Percentiles rank a stretch among this genome's conserved stretches.
phyloP scores from a whole-genome alignment of 2,888 invertebrate genomes.

The Diaperis boleti region DNA sequence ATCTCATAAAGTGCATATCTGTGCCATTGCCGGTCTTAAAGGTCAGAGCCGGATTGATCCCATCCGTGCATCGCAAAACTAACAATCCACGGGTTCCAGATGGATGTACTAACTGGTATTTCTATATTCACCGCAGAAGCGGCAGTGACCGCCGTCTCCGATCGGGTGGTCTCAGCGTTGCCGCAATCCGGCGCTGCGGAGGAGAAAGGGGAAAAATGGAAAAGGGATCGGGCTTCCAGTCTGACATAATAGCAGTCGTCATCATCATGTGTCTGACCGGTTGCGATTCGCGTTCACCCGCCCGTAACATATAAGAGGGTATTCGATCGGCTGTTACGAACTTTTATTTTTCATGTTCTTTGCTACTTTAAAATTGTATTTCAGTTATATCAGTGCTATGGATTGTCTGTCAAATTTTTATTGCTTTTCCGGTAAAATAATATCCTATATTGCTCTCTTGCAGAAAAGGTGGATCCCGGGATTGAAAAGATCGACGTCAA shows the following conservation, averaged over 20 bases:
- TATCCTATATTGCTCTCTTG: slow-evolving; percentile 32
- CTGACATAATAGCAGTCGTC: slow-evolving; percentile 57
- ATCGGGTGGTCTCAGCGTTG: no score
- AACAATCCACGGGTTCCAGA: no score
- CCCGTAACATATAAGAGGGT: slow-evolving; percentile 54
- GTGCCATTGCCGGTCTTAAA: no score
- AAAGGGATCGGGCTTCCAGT: slow-evolving; percentile 46
- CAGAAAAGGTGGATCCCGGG: slow-evolving; percentile 31
- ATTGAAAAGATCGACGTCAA: slow-evolving; percentile 25
- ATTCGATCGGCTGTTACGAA: slow-evolving; percentile 51
- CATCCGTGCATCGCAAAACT: no score
- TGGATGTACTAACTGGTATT: no score
- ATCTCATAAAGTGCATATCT: slow-evolving; percentile 42
- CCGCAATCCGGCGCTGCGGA: neutral
- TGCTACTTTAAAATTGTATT: slow-evolving; percentile 57
- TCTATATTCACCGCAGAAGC: no score
- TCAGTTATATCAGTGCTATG: slow-evolving; percentile 53
- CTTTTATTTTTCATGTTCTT: slow-evolving; percentile 54
- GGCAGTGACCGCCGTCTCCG: no score
- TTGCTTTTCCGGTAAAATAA: slow-evolving; percentile 50
- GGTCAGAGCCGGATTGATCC: no score
- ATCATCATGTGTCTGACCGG: slow-evolving; percentile 58
- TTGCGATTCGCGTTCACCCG: slow-evolving; percentile 53
- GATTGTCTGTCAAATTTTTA: slow-evolving; percentile 61
- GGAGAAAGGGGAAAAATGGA: slow-evolving; percentile 43